Percentiles rank a stretch among this genome's conserved stretches.
phyloP scores from a whole-genome alignment of 2,888 invertebrate genomes.

The Nemapogon koenigi region DNA sequence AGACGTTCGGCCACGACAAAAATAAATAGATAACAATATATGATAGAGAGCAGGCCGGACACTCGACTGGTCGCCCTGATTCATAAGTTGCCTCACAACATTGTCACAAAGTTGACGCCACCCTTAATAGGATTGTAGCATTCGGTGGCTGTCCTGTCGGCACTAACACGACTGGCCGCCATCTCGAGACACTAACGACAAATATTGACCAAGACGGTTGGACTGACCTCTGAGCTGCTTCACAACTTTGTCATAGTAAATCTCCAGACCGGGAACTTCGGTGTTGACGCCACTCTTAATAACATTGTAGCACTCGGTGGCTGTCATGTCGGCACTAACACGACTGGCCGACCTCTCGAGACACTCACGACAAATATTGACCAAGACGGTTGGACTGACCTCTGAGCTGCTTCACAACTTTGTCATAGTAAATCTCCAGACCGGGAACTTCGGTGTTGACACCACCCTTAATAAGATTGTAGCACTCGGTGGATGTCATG shows the following conservation, averaged over 20 bases:
- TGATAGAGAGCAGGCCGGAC: no score
- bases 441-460: constrained; percentile 59
- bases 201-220: constrained; percentile 25
- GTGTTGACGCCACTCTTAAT: constrained; percentile 56
- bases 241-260: constrained; percentile 66
- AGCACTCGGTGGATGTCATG: constrained; percentile 59
- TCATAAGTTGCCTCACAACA: constrained; percentile 60
- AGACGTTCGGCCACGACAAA: no score
- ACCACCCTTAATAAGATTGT: constrained; percentile 56
- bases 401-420: constrained; percentile 64
- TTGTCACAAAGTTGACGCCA: constrained; percentile 63
- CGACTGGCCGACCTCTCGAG: no score
- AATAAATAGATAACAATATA: no score
- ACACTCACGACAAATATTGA: no score
- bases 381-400: constrained; percentile 56
- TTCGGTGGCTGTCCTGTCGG: constrained; percentile 58
- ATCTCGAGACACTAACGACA: constrained; percentile 30
- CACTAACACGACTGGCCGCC: constrained; percentile 16
- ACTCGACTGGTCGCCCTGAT: no score
- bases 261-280: constrained; percentile 59
- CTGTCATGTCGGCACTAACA: constrained; percentile 58
- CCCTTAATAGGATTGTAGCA: constrained; percentile 57
- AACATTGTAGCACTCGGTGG: constrained; percentile 57
- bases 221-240: constrained; percentile 64
- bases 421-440: constrained; percentile 63